Evolutionary conservation across 2,113 vertebrate species (phyloP), one percentile per base, ranked within the genome.

Genomic region (Clarias magur): DNA sequence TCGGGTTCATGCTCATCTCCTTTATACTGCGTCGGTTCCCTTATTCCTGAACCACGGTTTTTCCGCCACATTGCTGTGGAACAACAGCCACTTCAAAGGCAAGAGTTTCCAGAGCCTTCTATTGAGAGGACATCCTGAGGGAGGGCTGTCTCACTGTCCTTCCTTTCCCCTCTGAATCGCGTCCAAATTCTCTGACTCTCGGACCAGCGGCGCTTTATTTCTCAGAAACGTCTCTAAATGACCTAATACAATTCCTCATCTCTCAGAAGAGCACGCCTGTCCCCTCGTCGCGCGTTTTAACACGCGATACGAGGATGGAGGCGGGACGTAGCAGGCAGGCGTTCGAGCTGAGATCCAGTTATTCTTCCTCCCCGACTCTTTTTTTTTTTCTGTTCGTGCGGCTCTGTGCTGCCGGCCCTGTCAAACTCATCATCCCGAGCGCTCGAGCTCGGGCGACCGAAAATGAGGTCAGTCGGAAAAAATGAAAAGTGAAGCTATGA

Each of bases 401-500:
- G 62, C 53, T 75, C 38, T 54, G 23, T 78, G 78, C 86, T 81
- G 75, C 62, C n/a, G 56, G 84, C 70, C 63, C 90, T 88, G 88
- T 91, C 90, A 88, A 87, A 91, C 86, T 86, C 88, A 90, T 90
- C 90, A 89, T 88, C 81, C 76, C 53, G 65, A 57, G 67, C 30
- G 54, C 23, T 48, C 10, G 13, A 56, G 88, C 87, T 83, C 30
- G 19, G 73, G 80, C 54, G 23, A 54, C 59, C 79, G 19, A 87
- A 91, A 90, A 90, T 83, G 89, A 89, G 88, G 89, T 86, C 87
- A 90, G 86, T 84, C 15, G 85, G 86, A 88, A 89, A 86, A 88
- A 90, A 89, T 60, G 82, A 89, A 90, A 90, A 88, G 86, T 54
- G 83, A 88, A 88, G 82, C 89, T 91, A 89, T 91, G 90, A 90